These are phyloP conservation scores for Marmota flaviventris DNA, from an alignment of 2,113 vertebrate genomes.

Conservation along the genomic window DNA sequence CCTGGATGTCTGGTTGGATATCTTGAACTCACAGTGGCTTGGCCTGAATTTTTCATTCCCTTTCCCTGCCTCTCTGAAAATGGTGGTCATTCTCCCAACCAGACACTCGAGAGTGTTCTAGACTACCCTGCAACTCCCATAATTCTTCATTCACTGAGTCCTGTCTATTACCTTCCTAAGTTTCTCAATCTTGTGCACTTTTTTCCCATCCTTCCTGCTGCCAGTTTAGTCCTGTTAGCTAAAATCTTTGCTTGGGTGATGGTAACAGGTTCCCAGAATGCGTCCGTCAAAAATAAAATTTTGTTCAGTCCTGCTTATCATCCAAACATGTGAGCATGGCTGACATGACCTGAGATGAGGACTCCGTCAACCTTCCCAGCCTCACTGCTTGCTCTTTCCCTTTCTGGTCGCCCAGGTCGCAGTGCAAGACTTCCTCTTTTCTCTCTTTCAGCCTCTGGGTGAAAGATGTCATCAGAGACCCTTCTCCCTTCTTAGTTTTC, in stretches of 20 bases:
- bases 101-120: not conserved
- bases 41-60: not conserved
- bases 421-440: not conserved
- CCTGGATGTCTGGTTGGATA: not conserved
- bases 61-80: not conserved
- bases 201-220: not conserved
- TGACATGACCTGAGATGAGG: not conserved
- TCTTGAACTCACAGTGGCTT: not conserved
- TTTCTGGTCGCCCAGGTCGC: rapidly evolving
- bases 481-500: not conserved
- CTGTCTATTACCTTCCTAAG: not conserved
- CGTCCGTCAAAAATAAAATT: not conserved
- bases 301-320: not conserved
- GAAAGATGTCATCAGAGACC: not conserved
- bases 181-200: not conserved
- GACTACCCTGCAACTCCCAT: not conserved
- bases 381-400: no score
- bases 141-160: not conserved
- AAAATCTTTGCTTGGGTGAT: not conserved
- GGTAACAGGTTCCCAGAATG: not conserved
- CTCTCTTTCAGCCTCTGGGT: not conserved
- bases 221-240: not conserved
- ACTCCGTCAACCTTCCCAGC: not conserved
- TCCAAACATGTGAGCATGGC: not conserved
- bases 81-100: not conserved